These are phyloP conservation scores for Stenotaenia linearis DNA, from an alignment of 2,888 invertebrate genomes.

Conservation along the genomic window DNA sequence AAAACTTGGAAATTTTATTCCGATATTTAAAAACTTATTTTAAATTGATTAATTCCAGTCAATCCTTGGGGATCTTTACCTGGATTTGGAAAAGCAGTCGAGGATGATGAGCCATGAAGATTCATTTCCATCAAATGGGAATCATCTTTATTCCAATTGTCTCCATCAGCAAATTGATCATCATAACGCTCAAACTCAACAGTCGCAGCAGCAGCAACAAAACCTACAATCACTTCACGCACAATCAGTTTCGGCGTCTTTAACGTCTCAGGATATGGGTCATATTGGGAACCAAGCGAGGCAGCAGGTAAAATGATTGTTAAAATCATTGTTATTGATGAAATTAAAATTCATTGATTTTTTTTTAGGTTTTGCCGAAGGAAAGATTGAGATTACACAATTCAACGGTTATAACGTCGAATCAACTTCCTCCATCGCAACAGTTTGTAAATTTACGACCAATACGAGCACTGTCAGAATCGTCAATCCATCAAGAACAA, in stretches of 20 bases:
- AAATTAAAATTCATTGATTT: neutral
- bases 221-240: constrained; percentile 29
- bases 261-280: neutral
- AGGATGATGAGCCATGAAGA: constrained; percentile 2
- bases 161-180: constrained; percentile 1
- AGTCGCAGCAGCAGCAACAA: constrained; percentile 12
- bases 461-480: constrained; percentile 31
- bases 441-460: constrained; percentile 27
- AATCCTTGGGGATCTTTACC: constrained; percentile 15
- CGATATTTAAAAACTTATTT: neutral
- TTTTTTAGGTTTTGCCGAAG: constrained; percentile 28
- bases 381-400: constrained; percentile 27
- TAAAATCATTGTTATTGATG: neutral
- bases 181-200: constrained; percentile 13
- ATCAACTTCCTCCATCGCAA: constrained; percentile 13
- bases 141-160: constrained; percentile 13
- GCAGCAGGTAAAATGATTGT: neutral
- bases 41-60: neutral
- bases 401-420: constrained; percentile 14
- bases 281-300: constrained; percentile 6
- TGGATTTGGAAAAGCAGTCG: constrained; percentile 24
- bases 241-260: constrained; percentile 17
- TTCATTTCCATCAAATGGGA: constrained; percentile 9
- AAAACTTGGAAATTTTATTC: neutral
- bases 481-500: constrained; percentile 31